Percentiles rank a stretch among this genome's conserved stretches.
These are phyloP conservation scores for Drosophila nigricruria DNA, from an alignment of 2,888 invertebrate species.

Conservation along the genomic window DNA sequence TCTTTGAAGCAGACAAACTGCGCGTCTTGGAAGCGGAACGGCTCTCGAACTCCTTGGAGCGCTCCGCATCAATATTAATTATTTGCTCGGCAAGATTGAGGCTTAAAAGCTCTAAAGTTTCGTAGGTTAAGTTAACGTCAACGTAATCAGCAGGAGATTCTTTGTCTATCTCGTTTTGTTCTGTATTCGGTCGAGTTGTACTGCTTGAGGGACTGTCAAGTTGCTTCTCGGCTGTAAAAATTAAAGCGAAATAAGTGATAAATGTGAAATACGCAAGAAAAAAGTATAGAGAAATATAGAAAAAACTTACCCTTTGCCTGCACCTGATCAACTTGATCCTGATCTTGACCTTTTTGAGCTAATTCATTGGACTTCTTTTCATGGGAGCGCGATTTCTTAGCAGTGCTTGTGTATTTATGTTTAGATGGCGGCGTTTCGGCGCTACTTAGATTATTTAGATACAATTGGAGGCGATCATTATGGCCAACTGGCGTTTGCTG, in stretches of 20 bases:
- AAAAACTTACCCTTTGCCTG: constrained; percentile 61
- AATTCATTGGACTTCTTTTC: constrained; percentile 38
- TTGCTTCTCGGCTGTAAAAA: constrained; percentile 35
- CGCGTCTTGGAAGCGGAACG: constrained; percentile 59
- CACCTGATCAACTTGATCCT: constrained; percentile 41
- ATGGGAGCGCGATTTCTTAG: constrained; percentile 40
- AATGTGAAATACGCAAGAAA: constrained; percentile 12
- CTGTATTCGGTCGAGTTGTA: background rate
- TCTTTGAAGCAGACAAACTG: constrained; percentile 47
- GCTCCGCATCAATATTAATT: constrained; percentile 60
- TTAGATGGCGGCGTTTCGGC: constrained; percentile 64
- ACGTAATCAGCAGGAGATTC: constrained; percentile 21
- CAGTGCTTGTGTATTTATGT: constrained; percentile 26
- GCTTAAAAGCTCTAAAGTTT: constrained; percentile 54
- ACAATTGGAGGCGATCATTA: constrained; percentile 55
- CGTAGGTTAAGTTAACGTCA: constrained; percentile 54
- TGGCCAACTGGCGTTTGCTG: constrained; percentile 18
- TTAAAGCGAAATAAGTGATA: constrained; percentile 28
- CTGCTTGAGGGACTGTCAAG: constrained; percentile 28
- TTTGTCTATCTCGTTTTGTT: constrained; percentile 2
- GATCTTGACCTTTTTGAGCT: constrained; percentile 6
- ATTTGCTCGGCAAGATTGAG: constrained; percentile 62
- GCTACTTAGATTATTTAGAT: constrained; percentile 58
- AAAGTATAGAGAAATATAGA: constrained; percentile 20
- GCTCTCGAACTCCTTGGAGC: constrained; percentile 60